phyloP scores from a whole-genome alignment of 2,797 vertebrate species.

The Danio albolineatus region DNA sequence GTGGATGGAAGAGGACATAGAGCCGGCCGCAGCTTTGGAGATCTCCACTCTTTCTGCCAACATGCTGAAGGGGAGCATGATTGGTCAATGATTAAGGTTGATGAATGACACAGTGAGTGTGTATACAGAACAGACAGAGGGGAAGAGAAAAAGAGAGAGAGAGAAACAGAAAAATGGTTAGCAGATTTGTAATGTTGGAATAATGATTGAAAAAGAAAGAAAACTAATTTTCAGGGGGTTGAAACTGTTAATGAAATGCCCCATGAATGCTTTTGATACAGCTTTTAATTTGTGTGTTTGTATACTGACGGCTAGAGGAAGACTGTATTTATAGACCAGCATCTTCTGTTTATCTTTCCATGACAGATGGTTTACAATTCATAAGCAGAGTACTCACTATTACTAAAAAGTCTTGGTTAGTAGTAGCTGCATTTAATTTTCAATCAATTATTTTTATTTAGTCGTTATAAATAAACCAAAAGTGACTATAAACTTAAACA shows the following conservation, averaged over 20 bases:
- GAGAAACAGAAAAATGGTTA: neutral
- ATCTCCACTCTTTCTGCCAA: constrained; percentile 82
- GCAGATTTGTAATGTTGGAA: constrained; percentile 8
- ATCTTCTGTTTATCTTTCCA: neutral
- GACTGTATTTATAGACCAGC: neutral
- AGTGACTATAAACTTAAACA: neutral
- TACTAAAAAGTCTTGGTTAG: neutral
- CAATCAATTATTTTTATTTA: too few species aligned
- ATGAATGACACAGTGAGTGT: neutral
- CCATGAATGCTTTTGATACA: neutral
- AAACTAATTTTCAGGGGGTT: too few species aligned
- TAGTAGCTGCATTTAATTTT: too few species aligned
- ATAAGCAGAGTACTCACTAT: too few species aligned
- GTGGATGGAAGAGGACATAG: constrained; percentile 63
- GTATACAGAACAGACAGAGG: neutral
- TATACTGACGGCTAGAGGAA: neutral
- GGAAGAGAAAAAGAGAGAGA: neutral
- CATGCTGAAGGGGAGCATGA: constrained; percentile 65
- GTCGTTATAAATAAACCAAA: neutral
- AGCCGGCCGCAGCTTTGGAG: constrained; percentile 72
- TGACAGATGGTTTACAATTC: neutral
- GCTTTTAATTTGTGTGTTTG: neutral
- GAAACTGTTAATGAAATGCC: neutral
- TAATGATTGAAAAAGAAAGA: neutral
- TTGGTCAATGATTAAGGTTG: neutral